Base-by-base conservation (phyloP, 2,888 invertebrate species). In the Deroplatys truncata region DNA sequence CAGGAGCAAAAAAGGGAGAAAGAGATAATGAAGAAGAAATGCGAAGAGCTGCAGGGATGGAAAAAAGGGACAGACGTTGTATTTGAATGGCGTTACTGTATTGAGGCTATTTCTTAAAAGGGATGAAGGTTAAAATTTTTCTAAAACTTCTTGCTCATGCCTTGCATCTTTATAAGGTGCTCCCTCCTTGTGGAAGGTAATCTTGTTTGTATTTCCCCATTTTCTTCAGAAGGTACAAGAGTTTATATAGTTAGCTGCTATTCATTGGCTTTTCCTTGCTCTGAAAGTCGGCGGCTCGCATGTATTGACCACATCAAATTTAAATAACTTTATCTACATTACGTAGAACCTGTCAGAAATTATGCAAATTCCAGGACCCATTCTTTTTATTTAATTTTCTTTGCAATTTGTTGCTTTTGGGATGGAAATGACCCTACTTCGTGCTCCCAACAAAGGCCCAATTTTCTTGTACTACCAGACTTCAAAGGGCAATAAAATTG, bases 61-160 rank as follows among this genome's bases (percentile, higher is more conserved):
- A 86, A 83, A 86, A 86, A 43, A 85, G 56, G n/a, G 83, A 43
- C 20, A 82, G 88, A 72, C 56, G 56, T 72, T 72, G 56, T 84
- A 88, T 89, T 90, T 88, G 83, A 85, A 88, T 88, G 84, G 88
- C 88, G 89, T 90, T 90, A 85, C 82, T 82, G 88, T 85, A 90
- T 90, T 88, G 56, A 90, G 84, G 89, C 88, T 90, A 88, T 88
- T 88, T 85, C 16, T 49, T 85, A 35, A 56, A 85, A n/a, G 83
- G 88, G 49, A 88, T 89, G 85, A 90, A 88, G 88, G 88, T 85
- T 29, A 82, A 88, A 88, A 86, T 72, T 72, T 72, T 72, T 72
- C 56, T 72, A 72, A 43, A 72, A 87, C 28, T 35, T 87, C 82
- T 87, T 87, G 88, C 56, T 16, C 56, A 72, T 72, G 56, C 56